These are phyloP conservation scores for Bombus ignitus DNA, from an alignment of 1,140 invertebrate genomes.

Conservation along the genomic window DNA sequence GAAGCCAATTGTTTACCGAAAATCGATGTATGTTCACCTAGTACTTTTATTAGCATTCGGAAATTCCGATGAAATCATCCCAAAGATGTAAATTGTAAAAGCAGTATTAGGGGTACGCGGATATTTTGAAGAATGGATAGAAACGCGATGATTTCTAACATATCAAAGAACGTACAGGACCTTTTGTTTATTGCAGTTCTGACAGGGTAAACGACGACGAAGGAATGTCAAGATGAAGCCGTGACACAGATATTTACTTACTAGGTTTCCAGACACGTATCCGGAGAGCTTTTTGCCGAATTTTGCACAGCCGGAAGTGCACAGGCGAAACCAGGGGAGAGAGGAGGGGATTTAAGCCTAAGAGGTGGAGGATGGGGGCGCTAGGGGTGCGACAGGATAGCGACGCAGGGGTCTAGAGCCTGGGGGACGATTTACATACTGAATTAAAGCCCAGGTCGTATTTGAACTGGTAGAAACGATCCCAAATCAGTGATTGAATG, in stretches of 20 bases:
- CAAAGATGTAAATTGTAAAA: neutral
- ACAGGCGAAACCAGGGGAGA: slow-evolving; percentile 49
- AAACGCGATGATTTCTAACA: neutral
- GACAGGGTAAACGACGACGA: slow-evolving; percentile 11
- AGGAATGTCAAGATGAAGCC: slow-evolving; percentile 33
- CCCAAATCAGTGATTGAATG: slow-evolving; percentile 41
- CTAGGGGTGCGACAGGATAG: slow-evolving; percentile 41
- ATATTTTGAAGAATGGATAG: neutral
- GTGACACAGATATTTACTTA: slow-evolving; percentile 35
- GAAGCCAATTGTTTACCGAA: slow-evolving; percentile 13
- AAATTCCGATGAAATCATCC: slow-evolving; percentile 37
- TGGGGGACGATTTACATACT: slow-evolving; percentile 62
- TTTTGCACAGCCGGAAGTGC: slow-evolving; percentile 66
- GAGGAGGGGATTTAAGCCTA: slow-evolving; percentile 40
- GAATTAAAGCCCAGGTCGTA: slow-evolving; percentile 54
- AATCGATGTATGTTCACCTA: slow-evolving; percentile 19
- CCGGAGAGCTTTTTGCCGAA: slow-evolving; percentile 43
- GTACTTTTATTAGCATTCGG: slow-evolving; percentile 19
- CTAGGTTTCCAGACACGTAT: slow-evolving; percentile 21
- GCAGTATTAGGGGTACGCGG: neutral
- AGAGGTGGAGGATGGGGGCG: slow-evolving; percentile 27
- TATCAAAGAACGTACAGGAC: slow-evolving; percentile 40
- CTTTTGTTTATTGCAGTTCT: slow-evolving; percentile 46
- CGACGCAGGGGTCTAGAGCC: slow-evolving; percentile 50
- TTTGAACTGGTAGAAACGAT: slow-evolving; percentile 46